Evolutionary conservation across 2,797 vertebrate species (phyloP).

Genomic region (Amblyraja radiata): DNA sequence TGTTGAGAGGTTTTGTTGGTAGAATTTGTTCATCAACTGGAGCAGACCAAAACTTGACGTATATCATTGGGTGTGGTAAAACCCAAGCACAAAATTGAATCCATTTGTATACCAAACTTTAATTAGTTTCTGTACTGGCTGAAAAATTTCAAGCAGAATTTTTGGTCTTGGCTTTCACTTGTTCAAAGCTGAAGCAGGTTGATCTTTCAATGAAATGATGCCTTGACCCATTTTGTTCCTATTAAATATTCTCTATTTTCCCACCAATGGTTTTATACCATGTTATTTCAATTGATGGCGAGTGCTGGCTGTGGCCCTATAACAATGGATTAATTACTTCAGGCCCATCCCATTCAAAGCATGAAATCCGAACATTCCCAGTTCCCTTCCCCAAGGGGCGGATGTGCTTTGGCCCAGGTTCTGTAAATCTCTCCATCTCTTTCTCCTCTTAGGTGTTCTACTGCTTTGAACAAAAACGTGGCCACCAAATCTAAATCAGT

Average conservation of each 20-base stretch:
- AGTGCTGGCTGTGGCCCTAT: background rate
- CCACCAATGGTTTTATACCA: background rate
- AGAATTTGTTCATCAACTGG: background rate
- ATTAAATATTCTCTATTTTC: background rate
- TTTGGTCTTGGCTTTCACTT: background rate
- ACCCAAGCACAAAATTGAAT: background rate
- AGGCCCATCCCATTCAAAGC: background rate
- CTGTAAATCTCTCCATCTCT: no score
- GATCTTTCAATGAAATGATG: background rate
- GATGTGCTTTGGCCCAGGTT: no score
- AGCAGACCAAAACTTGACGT: background rate
- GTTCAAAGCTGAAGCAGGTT: background rate
- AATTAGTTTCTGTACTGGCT: background rate
- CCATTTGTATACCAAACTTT: background rate
- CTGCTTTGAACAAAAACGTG: no score
- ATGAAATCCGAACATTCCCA: no score
- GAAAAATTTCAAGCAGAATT: background rate
- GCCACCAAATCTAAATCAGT: no score
- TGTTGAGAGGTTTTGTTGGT: background rate
- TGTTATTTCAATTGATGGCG: background rate
- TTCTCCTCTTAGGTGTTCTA: no score
- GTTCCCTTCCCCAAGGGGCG: no score
- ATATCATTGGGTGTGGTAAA: background rate
- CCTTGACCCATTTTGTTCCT: background rate
- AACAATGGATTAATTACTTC: background rate